These are phyloP conservation scores for Formicarius rufipectus DNA, from an alignment of 2,113 vertebrate genomes.

Conservation along the genomic window DNA sequence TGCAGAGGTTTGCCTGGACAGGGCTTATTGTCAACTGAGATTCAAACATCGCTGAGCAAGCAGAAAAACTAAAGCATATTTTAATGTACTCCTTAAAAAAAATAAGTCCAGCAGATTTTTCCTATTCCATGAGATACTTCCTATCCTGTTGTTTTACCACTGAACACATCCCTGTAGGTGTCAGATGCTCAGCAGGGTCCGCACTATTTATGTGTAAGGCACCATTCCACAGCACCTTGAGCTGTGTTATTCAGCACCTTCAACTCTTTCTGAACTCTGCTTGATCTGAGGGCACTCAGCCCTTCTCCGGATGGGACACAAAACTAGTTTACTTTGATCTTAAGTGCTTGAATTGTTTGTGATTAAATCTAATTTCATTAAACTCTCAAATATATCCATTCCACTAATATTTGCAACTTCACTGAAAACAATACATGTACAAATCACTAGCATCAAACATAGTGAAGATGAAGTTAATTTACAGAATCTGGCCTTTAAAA, in stretches of 20 bases:
- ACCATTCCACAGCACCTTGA: neutral
- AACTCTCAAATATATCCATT: neutral
- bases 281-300: neutral
- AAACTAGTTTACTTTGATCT: conserved; percentile 13
- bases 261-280: neutral
- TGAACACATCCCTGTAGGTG: neutral
- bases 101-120: neutral
- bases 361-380: neutral
- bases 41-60: conserved; percentile 1
- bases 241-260: neutral
- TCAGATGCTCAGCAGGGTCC: neutral
- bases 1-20: neutral
- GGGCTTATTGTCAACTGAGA: neutral
- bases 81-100: neutral
- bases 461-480: conserved; percentile 67
- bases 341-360: neutral
- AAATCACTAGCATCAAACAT: conserved; percentile 49
- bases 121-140: neutral
- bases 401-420: neutral
- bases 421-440: conserved; percentile 3
- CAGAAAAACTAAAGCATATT: conserved; percentile 1
- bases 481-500: conserved; percentile 70
- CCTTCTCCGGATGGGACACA: neutral
- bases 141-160: neutral
- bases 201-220: neutral